These are phyloP conservation scores for Chionodraco myersi DNA, from an alignment of 2,113 vertebrate species.

Conservation along the genomic window DNA sequence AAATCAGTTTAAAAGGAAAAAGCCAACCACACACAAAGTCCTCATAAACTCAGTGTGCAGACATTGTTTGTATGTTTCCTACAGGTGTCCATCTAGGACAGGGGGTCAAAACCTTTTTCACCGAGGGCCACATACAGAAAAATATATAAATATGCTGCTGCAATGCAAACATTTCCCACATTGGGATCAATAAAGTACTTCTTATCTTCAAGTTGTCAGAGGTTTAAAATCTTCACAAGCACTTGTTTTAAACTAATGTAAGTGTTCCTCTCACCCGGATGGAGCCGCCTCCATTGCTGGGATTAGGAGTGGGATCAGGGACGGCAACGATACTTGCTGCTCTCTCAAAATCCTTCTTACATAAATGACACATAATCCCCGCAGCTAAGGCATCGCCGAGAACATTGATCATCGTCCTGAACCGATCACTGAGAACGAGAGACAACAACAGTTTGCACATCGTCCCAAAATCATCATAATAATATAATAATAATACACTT, in stretches of 20 bases:
- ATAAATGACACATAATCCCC: conserved; percentile 87
- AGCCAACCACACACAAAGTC: too few species aligned
- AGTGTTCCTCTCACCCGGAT: conserved; percentile 61
- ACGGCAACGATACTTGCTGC: not conserved
- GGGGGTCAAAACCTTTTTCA: too few species aligned
- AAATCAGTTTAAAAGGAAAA: too few species aligned
- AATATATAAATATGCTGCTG: too few species aligned
- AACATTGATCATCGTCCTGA: conserved; percentile 89
- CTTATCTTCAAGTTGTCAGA: not conserved
- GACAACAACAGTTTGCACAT: not conserved
- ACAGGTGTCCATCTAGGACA: too few species aligned
- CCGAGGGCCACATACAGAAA: too few species aligned
- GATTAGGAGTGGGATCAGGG: not conserved
- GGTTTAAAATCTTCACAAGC: not conserved
- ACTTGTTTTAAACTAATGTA: not conserved
- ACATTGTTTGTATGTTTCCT: too few species aligned
- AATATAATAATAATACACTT: too few species aligned
- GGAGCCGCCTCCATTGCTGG: conserved; percentile 19
- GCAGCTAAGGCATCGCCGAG: conserved; percentile 87
- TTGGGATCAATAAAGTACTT: too few species aligned
- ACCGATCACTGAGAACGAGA: conserved; percentile 80
- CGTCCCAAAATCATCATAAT: not conserved
- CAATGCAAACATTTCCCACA: too few species aligned
- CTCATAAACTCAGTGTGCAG: too few species aligned
- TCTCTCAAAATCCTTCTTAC: conserved; percentile 84